Evolutionary conservation across 1,140 invertebrate genomes (phyloP).

Genomic region (Temnothorax longispinosus): DNA sequence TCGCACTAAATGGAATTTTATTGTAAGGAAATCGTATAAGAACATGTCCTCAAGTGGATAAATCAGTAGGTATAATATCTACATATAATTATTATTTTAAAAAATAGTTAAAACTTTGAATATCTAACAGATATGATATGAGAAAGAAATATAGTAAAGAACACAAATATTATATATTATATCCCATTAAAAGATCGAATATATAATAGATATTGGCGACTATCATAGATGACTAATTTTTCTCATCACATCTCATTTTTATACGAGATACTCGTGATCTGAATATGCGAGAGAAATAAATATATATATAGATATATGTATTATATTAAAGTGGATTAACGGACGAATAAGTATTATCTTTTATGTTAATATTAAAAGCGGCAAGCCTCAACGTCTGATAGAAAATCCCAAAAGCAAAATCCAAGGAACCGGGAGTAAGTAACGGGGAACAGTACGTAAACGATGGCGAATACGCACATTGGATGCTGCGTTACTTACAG

Average conservation of each 20-base stretch:
- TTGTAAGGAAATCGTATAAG: neutral
- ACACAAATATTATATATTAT: constrained; percentile 5
- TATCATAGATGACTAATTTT: neutral
- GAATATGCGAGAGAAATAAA: neutral
- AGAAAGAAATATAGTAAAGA: neutral
- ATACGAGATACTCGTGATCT: neutral
- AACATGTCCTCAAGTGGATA: neutral
- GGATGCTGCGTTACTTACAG: constrained; percentile 51
- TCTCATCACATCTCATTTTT: neutral
- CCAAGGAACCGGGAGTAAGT: constrained; percentile 8
- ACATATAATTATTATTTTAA: neutral
- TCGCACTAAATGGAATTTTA: neutral
- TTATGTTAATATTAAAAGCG: neutral
- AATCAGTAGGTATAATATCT: neutral
- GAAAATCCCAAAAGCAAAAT: constrained; percentile 41
- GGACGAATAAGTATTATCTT: neutral
- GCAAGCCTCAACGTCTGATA: constrained; percentile 4
- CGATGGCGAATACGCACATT: constrained; percentile 29
- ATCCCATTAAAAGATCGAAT: neutral
- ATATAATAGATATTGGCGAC: neutral
- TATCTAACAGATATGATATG: neutral
- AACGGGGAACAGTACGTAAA: constrained; percentile 24
- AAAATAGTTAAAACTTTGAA: neutral
- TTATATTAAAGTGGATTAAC: too few species aligned
- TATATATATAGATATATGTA: neutral